Evolutionary conservation across 2,888 invertebrate genomes (phyloP), one percentile per base, ranked within the genome.

Genomic region (Salticus scenicus): DNA sequence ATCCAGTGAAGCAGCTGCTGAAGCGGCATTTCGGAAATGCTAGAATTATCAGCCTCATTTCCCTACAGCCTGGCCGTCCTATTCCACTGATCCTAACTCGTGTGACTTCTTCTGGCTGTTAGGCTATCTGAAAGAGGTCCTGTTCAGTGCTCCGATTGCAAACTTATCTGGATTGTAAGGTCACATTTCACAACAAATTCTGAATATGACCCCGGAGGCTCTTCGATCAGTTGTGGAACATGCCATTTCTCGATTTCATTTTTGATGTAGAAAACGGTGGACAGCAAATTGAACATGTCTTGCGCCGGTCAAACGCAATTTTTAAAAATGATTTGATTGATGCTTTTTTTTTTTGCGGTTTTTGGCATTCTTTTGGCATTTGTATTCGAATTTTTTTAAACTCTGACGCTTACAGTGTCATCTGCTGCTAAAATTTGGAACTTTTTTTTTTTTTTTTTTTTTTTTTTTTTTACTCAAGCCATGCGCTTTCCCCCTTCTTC

Each of bases 191-290:
- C 31, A 67, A 2, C 31, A 67, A 31, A 31, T 67, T 67, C 1
- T 63, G 63, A 67, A 30, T 33, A 4, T 67, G 31, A 67, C 5
- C 37, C 33, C 33, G 14, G 33, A 67, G 33, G 31, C 67, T 31
- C 67, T 67, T 37, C 31, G 31, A 67, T 67, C 31, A 33, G 31
- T 31, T 67, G 67, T 30, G 67, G 67, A 67, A 67, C 67, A 67
- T 31, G 31, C 31, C 31, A 33, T 67, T 67, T 67, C 31, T 67
- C 31, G 37, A 37, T 37, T 66, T 67, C 5, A 67, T 17, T 4
- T 67, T 37, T 31, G 66, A 31, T 31, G 67, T 10, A 31, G 33
- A 67, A 30, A 67, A 67, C 67, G 31, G 67, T 67, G 67, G 67
- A 67, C 67, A 67, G 66, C 66, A 66, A 28, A n/a, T n/a, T n/a